Evolutionary conservation across 2,797 vertebrate species (phyloP), one percentile per base, ranked within the genome.

Genomic region (Staurois parvus): DNA sequence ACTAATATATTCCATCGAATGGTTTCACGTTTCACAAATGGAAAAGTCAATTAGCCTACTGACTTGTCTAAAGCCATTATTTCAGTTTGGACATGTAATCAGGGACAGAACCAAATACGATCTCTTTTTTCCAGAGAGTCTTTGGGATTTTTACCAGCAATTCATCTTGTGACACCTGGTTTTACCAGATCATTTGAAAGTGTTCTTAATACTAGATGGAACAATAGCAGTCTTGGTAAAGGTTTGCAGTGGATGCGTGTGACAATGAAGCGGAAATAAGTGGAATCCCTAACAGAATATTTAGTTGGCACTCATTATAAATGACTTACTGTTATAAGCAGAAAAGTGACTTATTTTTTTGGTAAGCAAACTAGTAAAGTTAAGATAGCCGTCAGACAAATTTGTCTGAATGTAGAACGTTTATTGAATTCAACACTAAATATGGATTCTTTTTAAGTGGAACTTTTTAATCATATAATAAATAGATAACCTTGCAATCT

Each of bases 1-100:
- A 77, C 74, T 84, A 77, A 84, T 84, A 77, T 84, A 74, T 84
- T 76, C 74, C 64, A 21, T 76, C 34, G 74, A 84, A 69, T 84
- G 73, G 64, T 77, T 77, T 76, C 64, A 69, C 78, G 48, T 80
- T 85, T 79, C 69, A 74, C 77, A 79, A 85, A 74, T 80, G 56
- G 83, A 84, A 78, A 78, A 79, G 68, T 72, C 68, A 85, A 73
- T 85, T 79, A 73, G 68, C 83, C 68, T 48, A 24, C 37, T 74
- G 76, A 42, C 77, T 80, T 85, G 77, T 80, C 77, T 80, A 29
- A 69, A 68, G 34, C 34, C 73, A 85, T 85, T 74, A 80, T 70
- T 84, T 79, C 45, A 62, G 59, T 79, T 12, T 72, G 45, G 74
- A 84, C 62, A 40, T 84, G 74, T 77, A 76, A 76, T 77, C 66